These are phyloP conservation scores for Galeopsomyia nigrocyanea DNA, from an alignment of 2,888 invertebrate genomes.

Conservation along the genomic window DNA sequence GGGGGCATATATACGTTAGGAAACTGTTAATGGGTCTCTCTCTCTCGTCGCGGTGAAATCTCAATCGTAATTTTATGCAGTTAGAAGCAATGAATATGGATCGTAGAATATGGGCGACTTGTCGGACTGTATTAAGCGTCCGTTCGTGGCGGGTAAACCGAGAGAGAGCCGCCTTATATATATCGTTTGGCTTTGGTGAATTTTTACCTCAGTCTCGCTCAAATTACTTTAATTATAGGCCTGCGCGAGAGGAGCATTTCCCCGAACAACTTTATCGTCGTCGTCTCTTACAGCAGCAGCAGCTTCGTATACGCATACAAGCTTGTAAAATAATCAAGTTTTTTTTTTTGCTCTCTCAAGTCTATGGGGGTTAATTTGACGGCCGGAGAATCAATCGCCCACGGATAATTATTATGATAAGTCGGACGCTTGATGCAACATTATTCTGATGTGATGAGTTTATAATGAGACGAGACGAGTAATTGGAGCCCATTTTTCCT, in stretches of 20 bases:
- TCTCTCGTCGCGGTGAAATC: neutral
- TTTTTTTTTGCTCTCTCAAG: neutral
- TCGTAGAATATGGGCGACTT: slow-evolving; percentile 41
- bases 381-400: slow-evolving; percentile 31
- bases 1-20: too few relatives aligned
- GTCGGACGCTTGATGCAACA: slow-evolving; percentile 14
- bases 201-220: slow-evolving; percentile 37
- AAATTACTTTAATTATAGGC: slow-evolving; percentile 46
- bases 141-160: slow-evolving; percentile 21
- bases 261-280: slow-evolving; percentile 42
- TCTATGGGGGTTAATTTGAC: slow-evolving; percentile 15
- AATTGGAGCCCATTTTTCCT: neutral
- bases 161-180: slow-evolving; percentile 31
- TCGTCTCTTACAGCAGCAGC: slow-evolving; percentile 14
- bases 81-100: slow-evolving; percentile 66
- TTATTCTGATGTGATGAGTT: slow-evolving; percentile 19
- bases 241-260: slow-evolving; percentile 22
- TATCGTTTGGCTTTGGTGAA: neutral
- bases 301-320: neutral
- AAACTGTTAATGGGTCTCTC: too few relatives aligned
- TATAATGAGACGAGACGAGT: slow-evolving; percentile 19
- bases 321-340: slow-evolving; percentile 13
- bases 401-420: slow-evolving; percentile 14
- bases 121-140: slow-evolving; percentile 43
- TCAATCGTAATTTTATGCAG: slow-evolving; percentile 67